Conservation (phyloP, 30 jellyfish, hydroid and myxozoan species). For the Chrysaora quinquecirrha region DNA sequence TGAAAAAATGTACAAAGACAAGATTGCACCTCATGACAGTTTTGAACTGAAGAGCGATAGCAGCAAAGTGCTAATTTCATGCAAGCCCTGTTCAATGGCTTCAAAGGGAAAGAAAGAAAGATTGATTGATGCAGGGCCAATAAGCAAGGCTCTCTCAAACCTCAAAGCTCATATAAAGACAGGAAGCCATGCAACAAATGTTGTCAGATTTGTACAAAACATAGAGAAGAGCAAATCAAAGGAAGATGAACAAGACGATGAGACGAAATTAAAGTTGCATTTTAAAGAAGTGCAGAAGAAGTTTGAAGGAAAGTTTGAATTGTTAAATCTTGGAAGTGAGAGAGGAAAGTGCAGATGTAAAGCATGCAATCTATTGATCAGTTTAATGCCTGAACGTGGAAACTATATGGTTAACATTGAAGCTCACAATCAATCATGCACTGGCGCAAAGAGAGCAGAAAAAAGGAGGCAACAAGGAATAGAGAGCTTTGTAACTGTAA, state of each 20-base stretch:
- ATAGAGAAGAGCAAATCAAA: background rate
- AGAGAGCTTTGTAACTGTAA: slow-evolving; percentile 24
- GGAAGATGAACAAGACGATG: too few species aligned
- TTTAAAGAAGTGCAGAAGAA: too few species aligned
- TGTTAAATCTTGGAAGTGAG: background rate
- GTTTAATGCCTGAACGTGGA: slow-evolving; percentile 9
- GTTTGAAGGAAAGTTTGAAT: slow-evolving; percentile 9
- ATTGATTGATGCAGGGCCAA: background rate
- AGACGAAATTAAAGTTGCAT: too few species aligned
- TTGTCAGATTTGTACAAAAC: background rate
- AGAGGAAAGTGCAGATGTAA: slow-evolving; percentile 28
- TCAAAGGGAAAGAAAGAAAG: background rate
- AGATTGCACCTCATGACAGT: background rate
- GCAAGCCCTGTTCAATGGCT: background rate
- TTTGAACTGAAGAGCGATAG: background rate
- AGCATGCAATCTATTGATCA: slow-evolving; percentile 28
- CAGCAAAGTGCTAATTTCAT: background rate
- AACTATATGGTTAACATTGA: slow-evolving; percentile 9
- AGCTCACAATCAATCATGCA: slow-evolving; percentile 18
- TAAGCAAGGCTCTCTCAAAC: background rate
- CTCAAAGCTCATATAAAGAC: background rate
- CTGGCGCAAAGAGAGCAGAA: slow-evolving; percentile 4
- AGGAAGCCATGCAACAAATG: background rate
- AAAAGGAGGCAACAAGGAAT: slow-evolving; percentile 17
- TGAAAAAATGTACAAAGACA: background rate